A percentile compares a stretch with the other conserved stretches of the same genome.
Conservation (phyloP, 2,888 invertebrate genomes). For the Mythimna ferrago region DNA sequence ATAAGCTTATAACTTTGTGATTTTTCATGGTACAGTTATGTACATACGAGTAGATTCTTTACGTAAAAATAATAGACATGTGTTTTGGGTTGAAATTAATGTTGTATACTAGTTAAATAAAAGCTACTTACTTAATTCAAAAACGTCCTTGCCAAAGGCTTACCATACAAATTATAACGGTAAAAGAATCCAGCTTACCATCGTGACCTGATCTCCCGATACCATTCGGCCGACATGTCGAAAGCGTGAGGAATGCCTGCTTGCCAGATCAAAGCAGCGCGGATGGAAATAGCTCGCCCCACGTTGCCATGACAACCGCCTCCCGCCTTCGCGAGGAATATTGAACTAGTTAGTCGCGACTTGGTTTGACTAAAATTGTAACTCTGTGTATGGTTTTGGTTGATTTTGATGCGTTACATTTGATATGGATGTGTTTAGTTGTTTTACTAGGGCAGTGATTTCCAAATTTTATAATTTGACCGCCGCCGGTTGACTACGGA, state of each 20-base stretch:
- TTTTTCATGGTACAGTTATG: too few species aligned
- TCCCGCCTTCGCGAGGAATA: conserved; percentile 66
- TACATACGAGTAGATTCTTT: too few species aligned
- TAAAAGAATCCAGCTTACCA: conserved; percentile 37
- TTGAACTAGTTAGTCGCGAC: conserved; percentile 36
- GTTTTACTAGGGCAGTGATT: too few species aligned
- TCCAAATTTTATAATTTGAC: too few species aligned
- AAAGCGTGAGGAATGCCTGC: conserved; percentile 66
- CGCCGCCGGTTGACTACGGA: too few species aligned
- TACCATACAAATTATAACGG: conserved; percentile 27
- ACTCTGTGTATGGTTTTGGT: conserved; percentile 9
- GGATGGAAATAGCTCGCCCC: conserved; percentile 73
- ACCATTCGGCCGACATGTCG: conserved; percentile 55
- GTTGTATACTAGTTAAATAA: neutral
- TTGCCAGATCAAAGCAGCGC: conserved; percentile 73
- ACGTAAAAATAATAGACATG: too few species aligned
- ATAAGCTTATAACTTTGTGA: too few species aligned
- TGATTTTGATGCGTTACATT: too few species aligned
- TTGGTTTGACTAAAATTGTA: conserved; percentile 33
- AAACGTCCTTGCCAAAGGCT: conserved; percentile 41
- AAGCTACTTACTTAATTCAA: neutral
- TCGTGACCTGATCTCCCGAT: conserved; percentile 56
- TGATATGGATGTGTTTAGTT: too few species aligned
- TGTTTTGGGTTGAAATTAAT: too few species aligned
- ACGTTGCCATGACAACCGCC: conserved; percentile 79